A percentile compares a stretch with the other conserved stretches of the same genome.
Conservation (phyloP, 2,797 vertebrate species). For the Gallirallus australis region DNA sequence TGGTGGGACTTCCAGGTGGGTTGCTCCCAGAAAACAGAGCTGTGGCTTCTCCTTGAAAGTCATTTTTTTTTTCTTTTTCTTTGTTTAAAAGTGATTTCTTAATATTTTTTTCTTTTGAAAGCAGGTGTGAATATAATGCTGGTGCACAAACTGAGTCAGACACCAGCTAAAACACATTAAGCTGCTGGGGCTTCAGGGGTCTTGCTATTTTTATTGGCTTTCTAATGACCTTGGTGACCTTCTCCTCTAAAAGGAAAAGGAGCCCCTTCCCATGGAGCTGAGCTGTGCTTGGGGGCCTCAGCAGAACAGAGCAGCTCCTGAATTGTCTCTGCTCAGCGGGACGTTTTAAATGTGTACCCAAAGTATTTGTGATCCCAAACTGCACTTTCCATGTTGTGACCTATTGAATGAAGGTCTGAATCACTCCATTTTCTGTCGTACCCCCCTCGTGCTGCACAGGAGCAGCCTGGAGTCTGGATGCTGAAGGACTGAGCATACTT, state of each 20-base stretch:
- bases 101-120: background rate
- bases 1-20: no score
- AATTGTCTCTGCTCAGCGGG: background rate
- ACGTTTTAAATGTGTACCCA: background rate
- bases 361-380: background rate
- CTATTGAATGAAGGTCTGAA: background rate
- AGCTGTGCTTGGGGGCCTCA: background rate
- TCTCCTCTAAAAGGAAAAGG: background rate
- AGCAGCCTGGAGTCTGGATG: background rate
- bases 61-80: background rate
- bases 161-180: background rate
- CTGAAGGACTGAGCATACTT: accelerated
- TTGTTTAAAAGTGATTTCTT: no score
- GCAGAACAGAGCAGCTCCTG: background rate
- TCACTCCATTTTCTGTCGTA: background rate
- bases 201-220: background rate
- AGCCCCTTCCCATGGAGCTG: background rate
- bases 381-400: background rate
- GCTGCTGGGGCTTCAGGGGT: background rate
- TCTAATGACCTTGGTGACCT: background rate
- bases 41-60: background rate
- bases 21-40: background rate
- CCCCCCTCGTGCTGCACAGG: accelerated
- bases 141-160: background rate
- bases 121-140: background rate